A percentile compares a stretch with the other conserved stretches of the same genome.
Evolutionary conservation across 2,797 vertebrate species (phyloP).

Genomic region (Sebastes nivosus): DNA sequence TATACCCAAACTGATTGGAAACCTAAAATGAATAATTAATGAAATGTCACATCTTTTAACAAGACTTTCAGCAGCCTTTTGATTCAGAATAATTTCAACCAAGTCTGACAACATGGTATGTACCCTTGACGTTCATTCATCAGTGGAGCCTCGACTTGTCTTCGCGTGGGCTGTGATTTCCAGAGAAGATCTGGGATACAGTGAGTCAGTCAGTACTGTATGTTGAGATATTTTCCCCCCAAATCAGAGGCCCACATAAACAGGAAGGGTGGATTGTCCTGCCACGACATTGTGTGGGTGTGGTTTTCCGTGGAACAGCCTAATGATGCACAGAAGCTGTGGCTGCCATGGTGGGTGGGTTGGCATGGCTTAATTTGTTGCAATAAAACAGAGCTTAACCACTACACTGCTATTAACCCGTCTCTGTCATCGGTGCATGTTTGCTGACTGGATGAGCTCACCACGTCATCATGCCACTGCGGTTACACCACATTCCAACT

Average conservation of each 20-base stretch:
- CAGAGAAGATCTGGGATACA: not conserved
- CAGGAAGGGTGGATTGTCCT: conserved; percentile 4
- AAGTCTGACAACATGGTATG: not conserved
- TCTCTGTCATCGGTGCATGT: not conserved
- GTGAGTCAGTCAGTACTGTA: not conserved
- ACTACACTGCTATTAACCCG: not conserved
- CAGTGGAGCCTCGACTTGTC: not conserved
- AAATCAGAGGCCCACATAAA: conserved; percentile 6
- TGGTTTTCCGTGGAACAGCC: conserved; percentile 1
- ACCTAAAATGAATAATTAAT: not conserved
- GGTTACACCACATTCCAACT: conserved; percentile 22
- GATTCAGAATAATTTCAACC: not conserved
- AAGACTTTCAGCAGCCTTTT: not conserved
- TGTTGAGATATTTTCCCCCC: conserved; percentile 4
- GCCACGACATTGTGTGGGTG: conserved; percentile 5
- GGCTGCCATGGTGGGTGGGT: not conserved
- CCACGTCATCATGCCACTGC: not conserved
- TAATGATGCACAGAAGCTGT: not conserved
- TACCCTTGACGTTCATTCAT: not conserved
- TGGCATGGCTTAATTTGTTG: conserved; percentile 1
- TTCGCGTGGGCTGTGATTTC: not conserved
- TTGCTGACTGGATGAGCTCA: not conserved
- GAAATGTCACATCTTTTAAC: not conserved
- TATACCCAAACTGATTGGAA: not conserved
- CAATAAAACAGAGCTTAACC: conserved; percentile 4